Evolutionary conservation across 2,888 invertebrate species (phyloP).

Genomic region (Tenthredo amoena): DNA sequence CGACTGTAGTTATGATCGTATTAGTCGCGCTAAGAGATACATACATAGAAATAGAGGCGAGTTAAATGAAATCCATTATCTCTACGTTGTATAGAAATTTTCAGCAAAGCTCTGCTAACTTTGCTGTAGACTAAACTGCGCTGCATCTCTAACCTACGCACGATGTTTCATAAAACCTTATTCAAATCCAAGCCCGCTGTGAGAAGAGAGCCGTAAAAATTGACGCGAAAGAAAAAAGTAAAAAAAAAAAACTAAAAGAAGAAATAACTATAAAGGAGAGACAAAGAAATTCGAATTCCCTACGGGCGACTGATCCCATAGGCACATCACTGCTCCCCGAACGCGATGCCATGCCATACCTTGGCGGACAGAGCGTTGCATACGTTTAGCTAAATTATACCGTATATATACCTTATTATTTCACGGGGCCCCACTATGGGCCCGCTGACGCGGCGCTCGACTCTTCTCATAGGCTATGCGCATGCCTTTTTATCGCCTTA

Average conservation of each 20-base stretch:
- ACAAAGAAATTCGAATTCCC: neutral
- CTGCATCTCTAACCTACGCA: neutral
- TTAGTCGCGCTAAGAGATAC: neutral
- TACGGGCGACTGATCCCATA: conserved; percentile 51
- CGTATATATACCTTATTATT: conserved; percentile 75
- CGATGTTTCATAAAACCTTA: neutral
- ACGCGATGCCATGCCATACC: conserved; percentile 63
- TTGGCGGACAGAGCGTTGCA: conserved; percentile 68
- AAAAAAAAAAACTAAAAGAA: neutral
- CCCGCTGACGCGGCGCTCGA: conserved; percentile 61
- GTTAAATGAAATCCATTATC: neutral
- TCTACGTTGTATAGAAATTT: neutral
- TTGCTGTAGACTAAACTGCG: neutral
- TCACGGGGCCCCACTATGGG: conserved; percentile 70
- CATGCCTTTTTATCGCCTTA: conserved; percentile 45
- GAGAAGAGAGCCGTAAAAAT: neutral
- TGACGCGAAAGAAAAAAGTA: neutral
- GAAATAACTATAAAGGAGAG: neutral
- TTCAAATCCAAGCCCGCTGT: neutral
- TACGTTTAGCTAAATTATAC: conserved; percentile 76
- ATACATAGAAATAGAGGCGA: neutral
- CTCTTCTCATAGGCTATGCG: conserved; percentile 58
- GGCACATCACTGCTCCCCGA: conserved; percentile 68
- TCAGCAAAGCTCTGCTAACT: neutral
- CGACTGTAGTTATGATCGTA: conserved; percentile 37